A percentile compares a stretch with the other conserved stretches of the same genome.
phyloP scores from a whole-genome alignment of 2,888 invertebrate genomes.

The Limnephilus lunatus region DNA sequence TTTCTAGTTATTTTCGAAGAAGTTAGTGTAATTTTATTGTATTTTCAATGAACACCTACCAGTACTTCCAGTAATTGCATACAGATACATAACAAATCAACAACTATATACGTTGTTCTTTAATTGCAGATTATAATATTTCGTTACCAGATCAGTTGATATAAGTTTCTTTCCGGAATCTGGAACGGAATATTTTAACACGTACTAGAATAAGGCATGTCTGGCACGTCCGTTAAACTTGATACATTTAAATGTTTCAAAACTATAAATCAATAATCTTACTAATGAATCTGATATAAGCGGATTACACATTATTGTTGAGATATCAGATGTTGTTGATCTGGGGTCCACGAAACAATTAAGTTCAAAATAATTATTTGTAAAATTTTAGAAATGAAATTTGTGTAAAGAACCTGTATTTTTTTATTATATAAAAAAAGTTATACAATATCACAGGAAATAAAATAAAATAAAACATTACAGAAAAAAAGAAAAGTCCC shows the following conservation, averaged over 20 bases:
- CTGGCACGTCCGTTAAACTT: background rate
- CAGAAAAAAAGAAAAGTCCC: too few relatives aligned
- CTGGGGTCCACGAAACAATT: background rate
- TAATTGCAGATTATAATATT: background rate
- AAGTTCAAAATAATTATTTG: background rate
- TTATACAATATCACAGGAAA: too few relatives aligned
- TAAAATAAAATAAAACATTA: too few relatives aligned
- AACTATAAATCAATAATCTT: background rate
- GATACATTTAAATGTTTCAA: background rate
- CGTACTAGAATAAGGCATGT: background rate
- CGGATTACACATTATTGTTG: background rate
- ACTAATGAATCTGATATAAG: background rate
- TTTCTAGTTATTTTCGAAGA: too few relatives aligned
- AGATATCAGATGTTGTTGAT: background rate
- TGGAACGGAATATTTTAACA: background rate
- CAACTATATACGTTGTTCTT: background rate
- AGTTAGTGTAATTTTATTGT: too few relatives aligned
- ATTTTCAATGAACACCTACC: background rate
- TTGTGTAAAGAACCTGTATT: too few relatives aligned
- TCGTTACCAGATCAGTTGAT: background rate
- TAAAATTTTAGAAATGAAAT: too few relatives aligned
- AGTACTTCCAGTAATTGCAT: background rate
- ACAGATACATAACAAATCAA: background rate
- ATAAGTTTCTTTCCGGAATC: background rate
- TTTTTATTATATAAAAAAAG: too few relatives aligned